phyloP scores from a whole-genome alignment of 2,113 vertebrate species.

The Phoenicopterus ruber region DNA sequence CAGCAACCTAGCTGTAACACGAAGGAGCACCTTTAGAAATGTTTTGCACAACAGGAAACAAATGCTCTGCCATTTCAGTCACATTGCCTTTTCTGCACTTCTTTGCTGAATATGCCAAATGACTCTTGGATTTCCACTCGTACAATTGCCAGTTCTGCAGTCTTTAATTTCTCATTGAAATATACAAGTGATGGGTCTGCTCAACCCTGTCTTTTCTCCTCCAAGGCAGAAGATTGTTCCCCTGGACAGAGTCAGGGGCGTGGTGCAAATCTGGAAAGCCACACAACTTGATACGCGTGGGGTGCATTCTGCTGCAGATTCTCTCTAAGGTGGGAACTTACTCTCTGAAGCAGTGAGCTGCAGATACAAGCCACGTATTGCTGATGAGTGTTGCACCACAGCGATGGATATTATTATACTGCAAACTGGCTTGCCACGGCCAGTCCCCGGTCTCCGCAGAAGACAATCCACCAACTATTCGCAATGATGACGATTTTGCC shows the following conservation, averaged over 20 bases:
- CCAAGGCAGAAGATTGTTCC: not conserved
- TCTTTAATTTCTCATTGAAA: not conserved
- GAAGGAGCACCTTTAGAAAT: not conserved
- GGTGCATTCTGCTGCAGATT: not conserved
- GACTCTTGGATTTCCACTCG: not conserved
- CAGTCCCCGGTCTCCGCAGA: conserved; percentile 78
- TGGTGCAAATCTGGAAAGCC: not conserved
- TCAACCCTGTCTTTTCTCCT: not conserved
- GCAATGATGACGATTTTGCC: not conserved
- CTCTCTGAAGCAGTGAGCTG: conserved; percentile 86
- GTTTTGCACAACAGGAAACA: not conserved
- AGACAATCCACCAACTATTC: conserved; percentile 83
- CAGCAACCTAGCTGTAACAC: not conserved
- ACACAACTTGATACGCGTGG: not conserved
- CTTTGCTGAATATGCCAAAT: not conserved
- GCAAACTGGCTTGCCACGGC: conserved; percentile 93
- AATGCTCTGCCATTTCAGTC: not conserved
- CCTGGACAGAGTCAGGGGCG: not conserved
- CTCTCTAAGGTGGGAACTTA: conserved; percentile 53
- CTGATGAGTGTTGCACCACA: conserved; percentile 90
- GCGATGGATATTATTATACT: conserved; percentile 75
- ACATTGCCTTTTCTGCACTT: not conserved
- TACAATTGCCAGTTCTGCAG: not conserved
- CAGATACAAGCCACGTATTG: conserved; percentile 87
- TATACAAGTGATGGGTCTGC: not conserved